Evolutionary conservation across 2,113 vertebrate genomes (phyloP).

Genomic region (mouse (Mus musculus)): DNA sequence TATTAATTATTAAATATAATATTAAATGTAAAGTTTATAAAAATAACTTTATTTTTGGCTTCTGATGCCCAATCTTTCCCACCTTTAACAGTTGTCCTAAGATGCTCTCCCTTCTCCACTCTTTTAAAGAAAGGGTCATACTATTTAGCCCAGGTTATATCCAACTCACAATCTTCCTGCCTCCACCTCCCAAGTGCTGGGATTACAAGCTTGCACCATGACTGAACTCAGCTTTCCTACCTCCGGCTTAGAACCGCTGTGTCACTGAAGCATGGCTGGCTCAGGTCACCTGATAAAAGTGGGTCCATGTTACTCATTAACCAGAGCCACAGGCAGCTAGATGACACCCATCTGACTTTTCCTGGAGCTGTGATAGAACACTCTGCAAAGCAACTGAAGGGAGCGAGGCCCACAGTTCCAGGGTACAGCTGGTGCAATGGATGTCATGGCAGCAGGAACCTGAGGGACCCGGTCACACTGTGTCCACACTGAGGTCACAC

Average conservation of each 20-base stretch:
- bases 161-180: neutral
- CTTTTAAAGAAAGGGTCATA: neutral
- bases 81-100: neutral
- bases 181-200: neutral
- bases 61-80: neutral
- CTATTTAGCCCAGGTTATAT: neutral
- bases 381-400: neutral
- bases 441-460: neutral
- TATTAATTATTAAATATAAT: too few relatives aligned
- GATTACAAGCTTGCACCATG: neutral
- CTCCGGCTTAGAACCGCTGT: neutral
- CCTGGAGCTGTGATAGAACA: neutral
- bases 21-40: too few relatives aligned
- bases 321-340: neutral
- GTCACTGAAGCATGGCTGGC: neutral
- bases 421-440: neutral
- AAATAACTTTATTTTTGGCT: neutral
- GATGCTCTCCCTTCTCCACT: neutral
- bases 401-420: neutral
- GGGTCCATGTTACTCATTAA: neutral
- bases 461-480: too few relatives aligned
- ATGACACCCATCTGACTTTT: neutral
- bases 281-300: neutral
- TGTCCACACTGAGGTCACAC: neutral
- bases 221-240: neutral